phyloP scores from a whole-genome alignment of 2,113 vertebrate species.

The Panurus biarmicus region DNA sequence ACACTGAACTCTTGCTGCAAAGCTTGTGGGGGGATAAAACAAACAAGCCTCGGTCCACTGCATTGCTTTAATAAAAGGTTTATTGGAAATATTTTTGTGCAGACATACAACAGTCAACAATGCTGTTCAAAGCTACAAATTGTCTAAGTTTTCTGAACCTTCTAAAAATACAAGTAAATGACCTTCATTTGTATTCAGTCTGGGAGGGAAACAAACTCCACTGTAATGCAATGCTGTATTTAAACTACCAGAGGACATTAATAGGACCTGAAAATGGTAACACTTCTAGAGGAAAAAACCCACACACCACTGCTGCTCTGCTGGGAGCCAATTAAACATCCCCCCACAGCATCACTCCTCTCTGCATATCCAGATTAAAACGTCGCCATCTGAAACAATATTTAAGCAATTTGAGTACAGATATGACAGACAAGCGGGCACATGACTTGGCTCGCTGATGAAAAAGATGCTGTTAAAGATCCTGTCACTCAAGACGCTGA shows the following conservation, averaged over 20 bases:
- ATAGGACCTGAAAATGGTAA: conserved; percentile 60
- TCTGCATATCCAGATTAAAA: conserved; percentile 62
- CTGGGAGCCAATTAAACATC: conserved; percentile 71
- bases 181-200: conserved; percentile 62
- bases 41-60: neutral
- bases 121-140: conserved; percentile 62
- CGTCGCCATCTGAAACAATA: conserved; percentile 45
- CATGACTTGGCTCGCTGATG: neutral
- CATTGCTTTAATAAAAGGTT: conserved; percentile 66
- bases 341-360: conserved; percentile 31
- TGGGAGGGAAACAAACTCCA: conserved; percentile 54
- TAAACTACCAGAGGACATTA: conserved; percentile 67
- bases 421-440: conserved; percentile 41
- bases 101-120: conserved; percentile 66
- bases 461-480: conserved; percentile 34
- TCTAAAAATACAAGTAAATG: conserved; percentile 54
- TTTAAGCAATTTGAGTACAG: conserved; percentile 40
- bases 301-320: conserved; percentile 38
- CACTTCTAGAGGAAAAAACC: conserved; percentile 46
- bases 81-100: conserved; percentile 69
- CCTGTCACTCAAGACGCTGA: neutral
- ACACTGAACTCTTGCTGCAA: neutral
- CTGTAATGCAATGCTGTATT: conserved; percentile 37
- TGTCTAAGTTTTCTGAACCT: conserved; percentile 28
- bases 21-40: neutral